Conservation (phyloP, 1,140 invertebrate genomes). For the Homarus americanus region DNA sequence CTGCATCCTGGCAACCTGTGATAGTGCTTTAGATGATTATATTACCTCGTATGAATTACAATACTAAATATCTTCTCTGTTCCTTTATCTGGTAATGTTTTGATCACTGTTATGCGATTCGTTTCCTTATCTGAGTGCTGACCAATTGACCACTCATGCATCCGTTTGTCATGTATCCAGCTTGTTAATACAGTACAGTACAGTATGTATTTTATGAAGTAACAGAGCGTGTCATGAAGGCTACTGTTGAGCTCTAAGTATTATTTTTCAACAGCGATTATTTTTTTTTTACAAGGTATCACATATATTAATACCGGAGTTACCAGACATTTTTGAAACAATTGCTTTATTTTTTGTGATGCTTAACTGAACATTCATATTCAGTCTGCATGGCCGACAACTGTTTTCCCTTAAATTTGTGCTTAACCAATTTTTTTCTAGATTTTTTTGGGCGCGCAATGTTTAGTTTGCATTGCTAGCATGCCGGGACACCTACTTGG, state of each 20-base stretch:
- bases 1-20: too few species aligned
- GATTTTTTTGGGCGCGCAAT: slow-evolving; percentile 31
- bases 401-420: too few species aligned
- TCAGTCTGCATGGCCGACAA: background rate
- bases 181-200: too few species aligned
- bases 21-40: too few species aligned
- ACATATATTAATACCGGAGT: too few species aligned
- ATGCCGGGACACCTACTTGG: background rate
- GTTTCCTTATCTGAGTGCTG: background rate
- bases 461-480: slow-evolving; percentile 74
- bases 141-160: background rate
- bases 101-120: background rate
- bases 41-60: background rate
- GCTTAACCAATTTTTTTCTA: background rate
- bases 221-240: too few species aligned
- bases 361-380: background rate
- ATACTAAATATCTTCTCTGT: background rate
- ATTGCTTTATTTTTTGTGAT: background rate
- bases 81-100: background rate
- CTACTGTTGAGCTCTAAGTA: too few species aligned
- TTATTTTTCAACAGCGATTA: too few species aligned
- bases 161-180: background rate
- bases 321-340: background rate
- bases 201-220: too few species aligned
- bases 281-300: too few species aligned